Conservation (phyloP, 2,113 vertebrate species). For the Pholis gunnellus region DNA sequence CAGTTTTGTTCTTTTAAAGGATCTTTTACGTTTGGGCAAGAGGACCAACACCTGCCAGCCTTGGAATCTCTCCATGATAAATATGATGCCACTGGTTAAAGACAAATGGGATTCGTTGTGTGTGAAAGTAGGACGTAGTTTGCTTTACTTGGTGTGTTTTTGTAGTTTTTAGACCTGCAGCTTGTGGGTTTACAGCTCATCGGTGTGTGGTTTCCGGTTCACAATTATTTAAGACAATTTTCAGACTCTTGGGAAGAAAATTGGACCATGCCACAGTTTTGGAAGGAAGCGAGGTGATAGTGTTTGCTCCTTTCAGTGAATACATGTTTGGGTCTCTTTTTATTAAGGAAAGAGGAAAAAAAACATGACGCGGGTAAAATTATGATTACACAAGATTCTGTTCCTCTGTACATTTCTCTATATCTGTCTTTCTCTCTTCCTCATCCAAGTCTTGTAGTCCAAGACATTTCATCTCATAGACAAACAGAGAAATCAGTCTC, state of each 20-base stretch:
- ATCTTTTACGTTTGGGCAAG: no score
- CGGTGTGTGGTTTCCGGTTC: conserved; percentile 30
- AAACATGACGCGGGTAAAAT: not conserved
- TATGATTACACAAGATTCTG: conserved; percentile 29
- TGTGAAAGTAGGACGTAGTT: conserved; percentile 42
- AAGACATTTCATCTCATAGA: conserved; percentile 1
- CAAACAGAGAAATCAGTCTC: not conserved
- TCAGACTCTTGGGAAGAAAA: conserved; percentile 57
- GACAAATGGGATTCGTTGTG: not conserved
- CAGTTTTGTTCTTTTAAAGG: not conserved
- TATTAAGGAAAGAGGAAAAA: not conserved
- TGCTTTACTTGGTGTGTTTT: conserved; percentile 54
- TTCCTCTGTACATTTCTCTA: conserved; percentile 22
- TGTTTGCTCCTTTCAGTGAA: not conserved
- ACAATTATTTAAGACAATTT: conserved; percentile 50
- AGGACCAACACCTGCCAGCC: no score
- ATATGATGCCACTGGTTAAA: not conserved
- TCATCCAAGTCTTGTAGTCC: not conserved
- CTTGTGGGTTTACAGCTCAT: conserved; percentile 40
- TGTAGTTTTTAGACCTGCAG: conserved; percentile 45
- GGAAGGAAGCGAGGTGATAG: no score
- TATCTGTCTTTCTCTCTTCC: conserved; percentile 5
- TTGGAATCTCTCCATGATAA: conserved; percentile 47
- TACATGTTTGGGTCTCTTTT: conserved; percentile 8
- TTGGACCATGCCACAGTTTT: conserved; percentile 52